Evolutionary conservation across 2,113 vertebrate genomes (phyloP).

Genomic region (Mandrillus leucophaeus): DNA sequence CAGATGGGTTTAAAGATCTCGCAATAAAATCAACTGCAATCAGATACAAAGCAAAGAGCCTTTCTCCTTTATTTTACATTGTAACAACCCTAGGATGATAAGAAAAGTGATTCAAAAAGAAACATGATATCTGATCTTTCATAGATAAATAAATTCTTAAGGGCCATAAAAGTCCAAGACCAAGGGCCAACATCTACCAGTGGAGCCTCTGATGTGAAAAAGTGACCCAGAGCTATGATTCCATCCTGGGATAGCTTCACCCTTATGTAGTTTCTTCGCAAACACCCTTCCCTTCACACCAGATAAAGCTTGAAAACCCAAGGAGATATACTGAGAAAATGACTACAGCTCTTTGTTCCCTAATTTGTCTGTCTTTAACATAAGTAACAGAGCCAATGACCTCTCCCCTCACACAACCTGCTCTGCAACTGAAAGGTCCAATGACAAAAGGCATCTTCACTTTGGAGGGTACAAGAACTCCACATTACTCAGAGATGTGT

Average conservation of each 20-base stretch:
- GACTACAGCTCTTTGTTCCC: background rate
- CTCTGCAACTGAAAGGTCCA: background rate
- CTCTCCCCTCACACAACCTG: background rate
- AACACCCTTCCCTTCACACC: background rate
- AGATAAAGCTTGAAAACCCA: background rate
- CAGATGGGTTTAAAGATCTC: background rate
- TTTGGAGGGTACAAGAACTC: background rate
- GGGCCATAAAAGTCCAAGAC: background rate
- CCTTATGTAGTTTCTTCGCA: background rate
- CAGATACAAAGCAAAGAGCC: background rate
- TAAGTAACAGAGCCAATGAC: background rate
- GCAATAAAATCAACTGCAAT: background rate
- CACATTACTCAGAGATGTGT: background rate
- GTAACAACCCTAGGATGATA: background rate
- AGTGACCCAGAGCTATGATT: fast-evolving
- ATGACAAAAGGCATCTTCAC: background rate
- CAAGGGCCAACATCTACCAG: background rate
- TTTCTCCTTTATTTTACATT: background rate
- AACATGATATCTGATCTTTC: background rate
- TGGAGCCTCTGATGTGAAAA: background rate
- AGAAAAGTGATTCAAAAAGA: background rate
- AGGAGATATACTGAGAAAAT: background rate
- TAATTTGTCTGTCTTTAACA: background rate
- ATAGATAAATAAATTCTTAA: slow-evolving; percentile 4
- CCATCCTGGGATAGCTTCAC: background rate